Base-by-base conservation (phyloP, 2,113 vertebrate species). In the Eublepharis macularius region DNA sequence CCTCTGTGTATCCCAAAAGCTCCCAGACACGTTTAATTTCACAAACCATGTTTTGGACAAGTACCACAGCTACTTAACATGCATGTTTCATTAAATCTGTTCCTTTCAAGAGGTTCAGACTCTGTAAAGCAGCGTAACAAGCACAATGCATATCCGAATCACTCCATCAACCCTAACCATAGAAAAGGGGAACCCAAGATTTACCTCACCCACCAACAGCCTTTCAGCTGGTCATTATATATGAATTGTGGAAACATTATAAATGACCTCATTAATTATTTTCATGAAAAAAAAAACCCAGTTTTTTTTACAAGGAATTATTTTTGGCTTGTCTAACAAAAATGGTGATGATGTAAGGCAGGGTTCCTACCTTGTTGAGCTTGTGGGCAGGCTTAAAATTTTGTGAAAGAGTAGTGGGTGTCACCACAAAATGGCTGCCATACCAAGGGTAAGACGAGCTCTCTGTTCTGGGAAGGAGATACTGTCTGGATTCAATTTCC, bases 1-100 rank as follows among this genome's bases (percentile, higher is more conserved):
- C 45, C 76, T 89, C 43, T 43, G 68, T 77, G 82, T 19, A 81
- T 57, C 54, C 84, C 69, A 77, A 90, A 93, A 29, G 24, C 88
- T 94, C 90, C 76, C 86, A 87, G 91, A 86, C 19, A 92, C 92
- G 88, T 70, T 93, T 89, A 91, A 92, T 87, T 81, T 92, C 72
- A 77, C 4, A 34, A 68, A 0, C 81, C 13, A 88, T 12, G 65
- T 65, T 86, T 91, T 68, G 82, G 34, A 49, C 65, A 6, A 57
- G 0, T 76, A 9, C 47, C 14, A 1, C 63, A 92, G 76, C 5
- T 81, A 86, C n/a, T 87, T 84, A 81, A 69, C 78, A 93, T 2
- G 0, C 51, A 77, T 1, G 26, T 93, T 94, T 82, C 91, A 81
- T 91, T 92, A 94, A 93, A 83, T 78, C 6, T 0, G 2, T 79